Evolutionary conservation across 35 echinoderm and acorn worm species (phyloP), one percentile per base, ranked within the genome.

Genomic region (Holothuria glaberrima): DNA sequence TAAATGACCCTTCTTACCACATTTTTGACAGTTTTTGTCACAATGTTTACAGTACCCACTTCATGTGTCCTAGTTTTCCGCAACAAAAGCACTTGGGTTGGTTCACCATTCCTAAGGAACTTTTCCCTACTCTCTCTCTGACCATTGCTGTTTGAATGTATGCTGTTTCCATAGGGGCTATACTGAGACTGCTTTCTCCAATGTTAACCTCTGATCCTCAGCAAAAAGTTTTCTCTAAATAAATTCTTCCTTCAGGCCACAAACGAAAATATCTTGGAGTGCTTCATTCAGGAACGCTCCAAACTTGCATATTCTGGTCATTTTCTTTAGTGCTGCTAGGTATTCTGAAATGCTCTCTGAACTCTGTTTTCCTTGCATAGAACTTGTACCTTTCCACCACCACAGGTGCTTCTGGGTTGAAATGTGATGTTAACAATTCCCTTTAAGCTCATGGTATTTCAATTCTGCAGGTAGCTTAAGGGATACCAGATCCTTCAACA

Each of bases 1-100:
- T 14, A 71, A 26, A 31, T 71, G 68, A 20, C 68, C 68, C 28
- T 71, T 71, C 30, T 71, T 31, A 20, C 68, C 68, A 71, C 68
- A 12, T 12, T 14, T 12, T 29, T 71, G 68, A 14, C 19, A 12
- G 26, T 26, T 24, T 10, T 26, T 14, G 12, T 71, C 12, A 31
- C 68, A 71, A 10, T 71, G 12, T 71, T 10, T n/a, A n/a, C n/a
- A n/a, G n/a, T n/a, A n/a, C n/a, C n/a, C n/a, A n/a, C n/a, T n/a
- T n/a, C n/a, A n/a, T n/a, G 20, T 71, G 12, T 10, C n/a, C n/a
- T n/a, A n/a, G n/a, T n/a, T n/a, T n/a, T n/a, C n/a, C n/a, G n/a
- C n/a, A n/a, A n/a, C n/a, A n/a, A n/a, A n/a, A n/a, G n/a, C n/a
- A n/a, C n/a, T n/a, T n/a, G n/a, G n/a, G n/a, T n/a, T n/a, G n/a